phyloP scores from a whole-genome alignment of 2,113 vertebrate genomes.

The Chaetorhynchus papuensis region DNA sequence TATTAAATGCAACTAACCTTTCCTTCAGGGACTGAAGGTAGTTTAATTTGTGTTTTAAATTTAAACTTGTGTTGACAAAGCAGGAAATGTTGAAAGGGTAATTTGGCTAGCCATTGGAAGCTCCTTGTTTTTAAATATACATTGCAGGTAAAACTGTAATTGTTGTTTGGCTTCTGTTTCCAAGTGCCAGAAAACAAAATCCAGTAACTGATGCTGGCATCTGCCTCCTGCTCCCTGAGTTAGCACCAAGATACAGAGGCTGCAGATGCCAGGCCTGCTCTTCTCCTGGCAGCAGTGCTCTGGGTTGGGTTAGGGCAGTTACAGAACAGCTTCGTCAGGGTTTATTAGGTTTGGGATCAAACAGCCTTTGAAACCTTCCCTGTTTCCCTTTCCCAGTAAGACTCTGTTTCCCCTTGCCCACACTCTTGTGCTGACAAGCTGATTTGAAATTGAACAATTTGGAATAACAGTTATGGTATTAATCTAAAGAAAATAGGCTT shows the following conservation, averaged over 20 bases:
- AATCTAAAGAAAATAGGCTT: not conserved
- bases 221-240: not conserved
- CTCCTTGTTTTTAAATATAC: not conserved
- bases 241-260: not conserved
- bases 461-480: not conserved
- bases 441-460: not conserved
- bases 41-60: not conserved
- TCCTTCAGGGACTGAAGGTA: not conserved
- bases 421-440: not conserved
- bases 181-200: not conserved
- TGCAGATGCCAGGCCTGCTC: not conserved
- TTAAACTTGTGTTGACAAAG: constrained; percentile 3
- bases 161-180: not conserved
- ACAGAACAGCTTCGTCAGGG: fast-evolving
- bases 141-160: not conserved
- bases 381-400: not conserved
- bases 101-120: not conserved
- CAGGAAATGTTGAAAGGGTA: not conserved
- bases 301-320: not conserved
- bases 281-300: not conserved
- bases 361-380: not conserved
- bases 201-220: not conserved
- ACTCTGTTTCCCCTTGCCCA: not conserved
- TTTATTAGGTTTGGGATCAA: not conserved
- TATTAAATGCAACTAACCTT: not conserved